A percentile compares a stretch with the other conserved stretches of the same genome.
phyloP scores from a whole-genome alignment of 1,140 invertebrate species.

The Idris sp. region DNA sequence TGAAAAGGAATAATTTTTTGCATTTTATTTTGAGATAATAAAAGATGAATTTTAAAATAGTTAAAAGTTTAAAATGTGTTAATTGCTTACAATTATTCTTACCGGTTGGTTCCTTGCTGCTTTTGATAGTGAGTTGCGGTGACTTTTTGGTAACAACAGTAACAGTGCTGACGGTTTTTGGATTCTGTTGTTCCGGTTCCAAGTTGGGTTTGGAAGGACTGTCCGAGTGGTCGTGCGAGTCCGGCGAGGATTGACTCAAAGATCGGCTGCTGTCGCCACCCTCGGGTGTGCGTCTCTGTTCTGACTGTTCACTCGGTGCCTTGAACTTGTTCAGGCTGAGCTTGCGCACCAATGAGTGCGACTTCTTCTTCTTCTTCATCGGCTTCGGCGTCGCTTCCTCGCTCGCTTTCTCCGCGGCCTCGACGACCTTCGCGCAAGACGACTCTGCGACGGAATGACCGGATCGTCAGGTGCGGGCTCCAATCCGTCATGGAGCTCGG shows the following conservation, averaged over 20 bases:
- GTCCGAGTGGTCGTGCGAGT: slow-evolving; percentile 67
- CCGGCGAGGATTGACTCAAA: slow-evolving; percentile 72
- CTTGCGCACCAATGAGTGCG: slow-evolving; percentile 69
- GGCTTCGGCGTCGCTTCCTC: slow-evolving; percentile 46
- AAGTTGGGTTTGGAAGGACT: slow-evolving; percentile 51
- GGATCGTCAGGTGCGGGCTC: slow-evolving; percentile 33
- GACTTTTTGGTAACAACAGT: slow-evolving; percentile 67
- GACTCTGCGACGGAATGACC: slow-evolving; percentile 50
- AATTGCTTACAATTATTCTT: too few relatives aligned
- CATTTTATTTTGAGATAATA: too few relatives aligned
- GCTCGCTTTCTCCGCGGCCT: slow-evolving; percentile 31
- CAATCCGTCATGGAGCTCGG: slow-evolving; percentile 18
- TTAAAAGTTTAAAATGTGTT: too few relatives aligned
- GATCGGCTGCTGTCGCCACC: slow-evolving; percentile 72
- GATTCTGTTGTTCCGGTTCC: background rate
- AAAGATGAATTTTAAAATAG: too few relatives aligned
- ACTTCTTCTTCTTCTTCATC: slow-evolving; percentile 70
- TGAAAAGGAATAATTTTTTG: too few relatives aligned
- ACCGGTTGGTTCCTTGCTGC: slow-evolving; percentile 37
- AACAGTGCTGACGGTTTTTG: slow-evolving; percentile 52
- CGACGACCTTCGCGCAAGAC: slow-evolving; percentile 31
- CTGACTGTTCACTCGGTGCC: slow-evolving; percentile 66
- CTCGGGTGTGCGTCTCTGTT: slow-evolving; percentile 68
- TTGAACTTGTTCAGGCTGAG: slow-evolving; percentile 73
- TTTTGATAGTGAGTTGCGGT: slow-evolving; percentile 69